phyloP scores from a whole-genome alignment of 2,113 vertebrate species.

The Cavia aperea region DNA sequence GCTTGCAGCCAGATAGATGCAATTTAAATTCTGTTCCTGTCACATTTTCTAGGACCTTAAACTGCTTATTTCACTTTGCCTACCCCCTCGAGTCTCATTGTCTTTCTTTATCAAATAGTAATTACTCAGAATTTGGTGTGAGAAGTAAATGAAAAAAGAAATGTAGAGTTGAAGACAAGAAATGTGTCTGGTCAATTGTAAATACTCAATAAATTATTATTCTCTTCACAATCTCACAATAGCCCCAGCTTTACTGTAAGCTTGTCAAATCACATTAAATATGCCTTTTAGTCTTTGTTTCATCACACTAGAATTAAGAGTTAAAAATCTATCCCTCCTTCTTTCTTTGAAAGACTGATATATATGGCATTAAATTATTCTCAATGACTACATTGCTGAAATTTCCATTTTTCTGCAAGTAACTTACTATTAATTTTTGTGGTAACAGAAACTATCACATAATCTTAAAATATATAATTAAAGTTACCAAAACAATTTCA shows the following conservation, averaged over 20 bases:
- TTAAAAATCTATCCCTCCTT: background rate
- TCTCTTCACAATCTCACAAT: background rate
- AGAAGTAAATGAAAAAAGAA: background rate
- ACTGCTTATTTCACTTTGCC: background rate
- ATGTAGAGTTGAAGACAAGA: background rate
- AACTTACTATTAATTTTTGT: background rate
- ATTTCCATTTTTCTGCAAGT: background rate
- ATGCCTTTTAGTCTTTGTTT: background rate
- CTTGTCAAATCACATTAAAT: background rate
- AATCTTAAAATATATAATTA: background rate
- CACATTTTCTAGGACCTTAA: background rate
- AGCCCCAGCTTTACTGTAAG: background rate
- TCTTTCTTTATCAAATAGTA: background rate
- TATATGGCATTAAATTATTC: background rate
- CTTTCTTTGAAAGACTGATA: background rate
- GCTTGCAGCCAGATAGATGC: background rate
- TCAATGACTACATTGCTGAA: background rate
- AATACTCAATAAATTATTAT: background rate
- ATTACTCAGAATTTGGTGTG: background rate
- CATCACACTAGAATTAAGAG: background rate
- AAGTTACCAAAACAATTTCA: background rate
- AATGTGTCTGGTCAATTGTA: background rate
- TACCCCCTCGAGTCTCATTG: background rate
- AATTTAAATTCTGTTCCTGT: background rate
- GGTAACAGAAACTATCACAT: background rate